Percentiles rank a stretch among this genome's conserved stretches.
phyloP scores from a whole-genome alignment of 2,797 vertebrate species.

The Gadopsis bispinosus region DNA sequence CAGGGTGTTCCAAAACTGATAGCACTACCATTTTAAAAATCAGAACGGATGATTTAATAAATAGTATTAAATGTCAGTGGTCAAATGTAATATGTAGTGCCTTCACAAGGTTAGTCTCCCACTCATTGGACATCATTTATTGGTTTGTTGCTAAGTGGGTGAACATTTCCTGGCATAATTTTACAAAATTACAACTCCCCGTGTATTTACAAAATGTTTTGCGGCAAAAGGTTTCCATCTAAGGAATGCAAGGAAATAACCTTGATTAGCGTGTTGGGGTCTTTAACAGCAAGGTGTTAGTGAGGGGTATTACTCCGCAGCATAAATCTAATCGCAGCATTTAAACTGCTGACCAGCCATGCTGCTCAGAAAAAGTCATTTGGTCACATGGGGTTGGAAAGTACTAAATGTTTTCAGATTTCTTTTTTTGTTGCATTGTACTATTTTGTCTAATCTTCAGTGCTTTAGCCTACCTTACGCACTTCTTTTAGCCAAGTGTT shows the following conservation, averaged over 20 bases:
- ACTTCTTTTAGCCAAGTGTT: not conserved
- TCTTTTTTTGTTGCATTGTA: slow-evolving; percentile 4
- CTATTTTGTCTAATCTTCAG: not conserved
- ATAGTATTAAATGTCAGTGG: slow-evolving; percentile 8
- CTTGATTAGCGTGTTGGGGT: not conserved
- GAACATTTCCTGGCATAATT: not conserved
- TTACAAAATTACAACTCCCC: not conserved
- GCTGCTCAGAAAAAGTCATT: slow-evolving; percentile 8
- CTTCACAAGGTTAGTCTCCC: not conserved
- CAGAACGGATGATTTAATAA: not conserved
- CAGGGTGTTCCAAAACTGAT: not conserved
- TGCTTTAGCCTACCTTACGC: not conserved
- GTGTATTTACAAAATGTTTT: not conserved
- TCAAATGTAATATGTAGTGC: slow-evolving; percentile 14
- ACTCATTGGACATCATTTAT: slow-evolving; percentile 6
- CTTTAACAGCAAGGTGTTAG: slow-evolving; percentile 24
- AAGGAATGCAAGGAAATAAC: not conserved
- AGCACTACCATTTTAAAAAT: slow-evolving; percentile 4
- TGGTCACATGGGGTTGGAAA: slow-evolving; percentile 2
- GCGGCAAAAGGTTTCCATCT: not conserved
- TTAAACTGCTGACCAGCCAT: slow-evolving; percentile 31
- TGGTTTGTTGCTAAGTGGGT: not conserved
- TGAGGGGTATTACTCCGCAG: slow-evolving; percentile 10
- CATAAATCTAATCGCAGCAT: slow-evolving; percentile 29
- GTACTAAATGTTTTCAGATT: not conserved